A percentile compares a stretch with the other conserved stretches of the same genome.
These are phyloP conservation scores for Pseudorhombus dupliciocellatus DNA, from an alignment of 2,113 vertebrate genomes.

Conservation along the genomic window DNA sequence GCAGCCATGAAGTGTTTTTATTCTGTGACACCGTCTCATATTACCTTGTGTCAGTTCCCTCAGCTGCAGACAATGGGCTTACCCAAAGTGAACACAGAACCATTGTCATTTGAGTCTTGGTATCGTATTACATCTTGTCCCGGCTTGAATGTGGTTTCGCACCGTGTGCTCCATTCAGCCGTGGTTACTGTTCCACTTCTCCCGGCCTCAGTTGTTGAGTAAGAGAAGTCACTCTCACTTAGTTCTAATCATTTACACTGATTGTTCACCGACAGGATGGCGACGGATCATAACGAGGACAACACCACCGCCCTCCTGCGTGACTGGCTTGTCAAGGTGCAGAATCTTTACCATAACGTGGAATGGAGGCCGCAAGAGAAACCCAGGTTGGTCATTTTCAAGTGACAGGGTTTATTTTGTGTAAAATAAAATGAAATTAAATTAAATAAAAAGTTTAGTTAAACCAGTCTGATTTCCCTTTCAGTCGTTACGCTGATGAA, in stretches of 20 bases:
- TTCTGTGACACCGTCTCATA: conserved; percentile 32
- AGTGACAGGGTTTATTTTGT: not conserved
- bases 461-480: conserved; percentile 14
- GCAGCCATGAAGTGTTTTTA: not conserved
- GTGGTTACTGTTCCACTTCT: not conserved
- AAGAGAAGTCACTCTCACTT: not conserved
- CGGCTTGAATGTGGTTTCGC: conserved; percentile 15
- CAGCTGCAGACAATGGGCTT: conserved; percentile 43
- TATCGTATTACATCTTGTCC: conserved; percentile 44
- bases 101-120: conserved; percentile 49
- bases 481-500: conserved; percentile 82
- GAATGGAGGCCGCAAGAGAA: conserved; percentile 91
- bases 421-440: not conserved
- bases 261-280: conserved; percentile 82
- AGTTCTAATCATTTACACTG: conserved; percentile 16
- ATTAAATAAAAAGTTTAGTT: no score
- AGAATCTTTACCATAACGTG: conserved; percentile 88
- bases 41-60: conserved; percentile 40
- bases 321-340: conserved; percentile 88
- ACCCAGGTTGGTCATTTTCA: conserved; percentile 77
- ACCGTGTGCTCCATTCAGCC: not conserved
- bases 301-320: conserved; percentile 87
- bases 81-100: conserved; percentile 37
- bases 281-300: conserved; percentile 90
- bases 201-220: not conserved